Conservation (phyloP, 2,888 invertebrate genomes). For the Eristalinus sepulchralis region DNA sequence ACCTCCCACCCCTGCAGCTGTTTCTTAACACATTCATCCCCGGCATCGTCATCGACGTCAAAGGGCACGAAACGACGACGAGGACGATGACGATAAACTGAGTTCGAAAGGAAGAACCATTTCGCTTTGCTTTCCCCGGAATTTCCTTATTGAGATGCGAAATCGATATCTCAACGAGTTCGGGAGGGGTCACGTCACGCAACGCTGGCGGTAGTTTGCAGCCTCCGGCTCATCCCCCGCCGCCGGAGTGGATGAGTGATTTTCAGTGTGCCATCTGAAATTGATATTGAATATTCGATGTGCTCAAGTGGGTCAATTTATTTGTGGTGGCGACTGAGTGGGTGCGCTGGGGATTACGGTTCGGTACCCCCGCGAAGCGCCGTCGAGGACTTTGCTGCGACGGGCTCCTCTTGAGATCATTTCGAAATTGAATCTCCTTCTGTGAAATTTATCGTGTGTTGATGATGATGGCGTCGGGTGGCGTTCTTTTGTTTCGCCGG, state of each 20-base stretch:
- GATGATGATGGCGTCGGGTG: background rate
- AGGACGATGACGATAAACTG: slow-evolving; percentile 27
- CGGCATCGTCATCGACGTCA: background rate
- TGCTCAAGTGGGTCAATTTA: slow-evolving; percentile 65
- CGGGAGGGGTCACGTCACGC: background rate
- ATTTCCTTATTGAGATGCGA: slow-evolving; percentile 59
- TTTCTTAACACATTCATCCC: slow-evolving; percentile 32
- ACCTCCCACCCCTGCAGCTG: slow-evolving; percentile 10
- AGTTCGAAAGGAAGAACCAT: background rate
- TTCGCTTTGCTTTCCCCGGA: slow-evolving; percentile 36
- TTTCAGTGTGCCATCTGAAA: slow-evolving; percentile 42
- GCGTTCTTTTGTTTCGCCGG: background rate
- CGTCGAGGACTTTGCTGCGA: slow-evolving; percentile 23
- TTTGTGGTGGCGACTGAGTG: slow-evolving; percentile 1
- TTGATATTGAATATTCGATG: slow-evolving; percentile 59
- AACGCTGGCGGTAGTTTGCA: background rate
- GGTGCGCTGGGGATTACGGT: background rate
- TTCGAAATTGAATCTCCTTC: background rate
- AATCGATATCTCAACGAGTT: slow-evolving; percentile 61
- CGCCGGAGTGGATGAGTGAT: background rate
- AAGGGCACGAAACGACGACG: background rate
- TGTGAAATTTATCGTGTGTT: background rate
- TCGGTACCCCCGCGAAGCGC: background rate
- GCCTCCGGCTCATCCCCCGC: background rate
- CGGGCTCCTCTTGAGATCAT: background rate